Conservation (phyloP, 2,797 vertebrate species). For the Margarornis squamiger region DNA sequence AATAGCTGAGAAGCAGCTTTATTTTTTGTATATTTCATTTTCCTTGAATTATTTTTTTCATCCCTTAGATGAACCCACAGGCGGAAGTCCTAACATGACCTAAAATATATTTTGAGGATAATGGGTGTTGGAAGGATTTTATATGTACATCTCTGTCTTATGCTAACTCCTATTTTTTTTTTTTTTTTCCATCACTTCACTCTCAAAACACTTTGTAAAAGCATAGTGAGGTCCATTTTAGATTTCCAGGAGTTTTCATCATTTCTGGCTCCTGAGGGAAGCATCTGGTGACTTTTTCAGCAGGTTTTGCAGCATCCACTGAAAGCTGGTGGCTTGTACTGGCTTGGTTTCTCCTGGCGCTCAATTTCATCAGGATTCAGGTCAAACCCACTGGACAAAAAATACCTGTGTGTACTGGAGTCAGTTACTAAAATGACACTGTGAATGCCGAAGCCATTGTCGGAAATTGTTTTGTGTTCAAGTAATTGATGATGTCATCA, state of each 20-base stretch:
- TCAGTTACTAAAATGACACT: constrained; percentile 16
- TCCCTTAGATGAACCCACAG: not conserved
- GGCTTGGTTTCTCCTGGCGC: not conserved
- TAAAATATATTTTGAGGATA: not conserved
- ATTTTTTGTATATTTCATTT: not conserved
- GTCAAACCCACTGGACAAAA: constrained; percentile 5
- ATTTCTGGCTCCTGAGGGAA: not conserved
- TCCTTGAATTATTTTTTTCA: not conserved
- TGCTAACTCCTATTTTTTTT: not conserved
- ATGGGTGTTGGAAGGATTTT: not conserved
- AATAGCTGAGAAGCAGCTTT: not conserved
- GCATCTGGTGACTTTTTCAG: not conserved
- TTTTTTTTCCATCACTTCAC: not conserved
- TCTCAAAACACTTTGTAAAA: not conserved
- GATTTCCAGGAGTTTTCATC: not conserved
- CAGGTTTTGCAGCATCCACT: not conserved
- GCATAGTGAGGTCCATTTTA: not conserved
- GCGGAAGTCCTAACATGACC: not conserved
- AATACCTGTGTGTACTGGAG: not conserved
- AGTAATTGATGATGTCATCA: constrained; percentile 37
- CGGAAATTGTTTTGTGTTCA: constrained; percentile 13
- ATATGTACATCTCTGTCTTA: not conserved
- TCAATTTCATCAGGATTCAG: constrained; percentile 17
- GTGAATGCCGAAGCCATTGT: not conserved
- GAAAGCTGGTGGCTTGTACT: not conserved